These are phyloP conservation scores for Ptilonorhynchus violaceus DNA, from an alignment of 2,113 vertebrate species.

Conservation along the genomic window DNA sequence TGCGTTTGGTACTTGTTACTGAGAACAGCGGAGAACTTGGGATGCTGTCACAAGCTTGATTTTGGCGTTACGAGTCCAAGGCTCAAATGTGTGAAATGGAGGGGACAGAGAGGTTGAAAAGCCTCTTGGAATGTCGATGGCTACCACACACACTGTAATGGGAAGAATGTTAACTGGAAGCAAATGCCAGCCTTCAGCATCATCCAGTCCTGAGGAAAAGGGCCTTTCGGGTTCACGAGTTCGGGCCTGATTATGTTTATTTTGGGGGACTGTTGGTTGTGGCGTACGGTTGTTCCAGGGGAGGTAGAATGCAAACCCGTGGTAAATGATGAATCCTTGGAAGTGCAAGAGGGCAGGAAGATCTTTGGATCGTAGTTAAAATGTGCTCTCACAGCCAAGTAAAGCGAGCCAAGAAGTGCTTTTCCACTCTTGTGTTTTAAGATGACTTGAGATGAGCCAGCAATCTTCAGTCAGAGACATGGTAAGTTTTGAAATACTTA, in stretches of 20 bases:
- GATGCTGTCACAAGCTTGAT: not conserved
- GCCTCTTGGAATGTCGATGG: not conserved
- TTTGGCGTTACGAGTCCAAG: not conserved
- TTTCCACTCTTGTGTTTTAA: not conserved
- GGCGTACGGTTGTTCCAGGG: not conserved
- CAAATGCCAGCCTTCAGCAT: not conserved
- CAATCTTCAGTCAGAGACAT: not conserved
- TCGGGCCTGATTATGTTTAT: not conserved
- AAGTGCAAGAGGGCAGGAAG: not conserved
- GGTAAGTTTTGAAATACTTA: not conserved
- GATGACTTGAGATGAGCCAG: not conserved
- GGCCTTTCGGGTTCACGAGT: not conserved
- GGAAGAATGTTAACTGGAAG: not conserved
- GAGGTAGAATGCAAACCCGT: accelerated
- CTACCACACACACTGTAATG: not conserved
- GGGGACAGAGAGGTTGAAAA: not conserved
- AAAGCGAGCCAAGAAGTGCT: not conserved
- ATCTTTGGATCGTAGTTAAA: not conserved
- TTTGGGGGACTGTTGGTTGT: not conserved
- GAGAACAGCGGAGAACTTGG: not conserved
- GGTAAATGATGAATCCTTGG: not conserved
- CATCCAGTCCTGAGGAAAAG: not conserved
- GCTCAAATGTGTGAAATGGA: not conserved
- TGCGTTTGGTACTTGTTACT: not conserved
- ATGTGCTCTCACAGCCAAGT: not conserved